Base-by-base conservation (phyloP, 2,797 vertebrate genomes). In the Ara ararauna region DNA sequence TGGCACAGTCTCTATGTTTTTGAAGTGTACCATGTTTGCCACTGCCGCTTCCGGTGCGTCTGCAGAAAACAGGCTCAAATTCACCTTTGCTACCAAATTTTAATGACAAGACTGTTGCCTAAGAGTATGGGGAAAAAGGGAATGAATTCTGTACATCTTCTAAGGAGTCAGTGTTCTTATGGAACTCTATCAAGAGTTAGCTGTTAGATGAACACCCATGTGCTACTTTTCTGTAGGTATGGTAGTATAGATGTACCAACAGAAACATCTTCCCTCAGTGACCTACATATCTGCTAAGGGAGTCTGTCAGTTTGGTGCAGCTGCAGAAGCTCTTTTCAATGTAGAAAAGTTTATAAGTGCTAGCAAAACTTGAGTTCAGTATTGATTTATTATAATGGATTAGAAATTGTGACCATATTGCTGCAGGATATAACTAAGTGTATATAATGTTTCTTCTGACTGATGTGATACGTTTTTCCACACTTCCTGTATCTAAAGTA, bases 71-170 rank as follows among this genome's bases (percentile, higher is more conserved):
- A 1, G 21, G 34, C n/a, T 76, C 56, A 32, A 90, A 80, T 84
- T 36, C 3, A 34, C 27, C 36, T 54, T 74, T 74, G 34, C 12
- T 79, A 24, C 18, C 8, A 45, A 66, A 40, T 40, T 54, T 50
- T n/a, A n/a, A 4, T 53, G 51, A 53, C 64, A 47, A 44, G 45
- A 15, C 17, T 60, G 12, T 74, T 70, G 36, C 30, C 30, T 27
- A 21, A 19, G 42, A 44, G 5, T 29, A 29, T 44, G 34, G 32
- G 13, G 44, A 18, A 68, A 68, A 56, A 30, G 0, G 0, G 22
- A 60, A 27, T 30, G 6, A 47, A 62, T 45, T 67, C 13, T 11
- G 2, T 64, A 5, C 3, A 2, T 44, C 23, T 58, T 62, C 2
- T 56, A 42, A 73, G 54, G 30, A 64, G 42, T 19, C 1, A 1